These are phyloP conservation scores for Puffinus mauretanicus DNA, from an alignment of 2,113 vertebrate species.

Conservation along the genomic window DNA sequence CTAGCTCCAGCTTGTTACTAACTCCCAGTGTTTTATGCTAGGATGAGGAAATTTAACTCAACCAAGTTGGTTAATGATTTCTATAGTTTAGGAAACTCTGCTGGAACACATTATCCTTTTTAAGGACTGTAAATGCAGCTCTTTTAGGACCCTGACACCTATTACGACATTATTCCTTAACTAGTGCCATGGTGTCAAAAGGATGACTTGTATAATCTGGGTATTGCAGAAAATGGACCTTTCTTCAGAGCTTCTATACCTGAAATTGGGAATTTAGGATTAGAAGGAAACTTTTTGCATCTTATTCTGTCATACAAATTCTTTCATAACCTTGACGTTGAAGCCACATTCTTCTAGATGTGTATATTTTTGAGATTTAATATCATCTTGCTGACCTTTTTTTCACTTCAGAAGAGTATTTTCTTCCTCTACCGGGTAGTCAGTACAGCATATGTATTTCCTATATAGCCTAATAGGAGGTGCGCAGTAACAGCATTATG, in stretches of 20 bases:
- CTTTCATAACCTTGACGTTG: not conserved
- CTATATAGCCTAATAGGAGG: not conserved
- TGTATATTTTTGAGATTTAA: not conserved
- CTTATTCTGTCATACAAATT: not conserved
- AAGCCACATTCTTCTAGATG: not conserved
- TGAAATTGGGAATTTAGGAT: not conserved
- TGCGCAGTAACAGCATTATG: not conserved
- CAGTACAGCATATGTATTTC: not conserved
- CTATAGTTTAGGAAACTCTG: not conserved
- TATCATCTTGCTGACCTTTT: not conserved
- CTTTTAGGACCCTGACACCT: not conserved
- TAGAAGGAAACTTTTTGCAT: not conserved
- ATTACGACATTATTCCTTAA: not conserved
- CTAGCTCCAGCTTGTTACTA: not conserved
- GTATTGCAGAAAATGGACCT: not conserved
- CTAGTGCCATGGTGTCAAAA: not conserved
- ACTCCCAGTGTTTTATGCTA: not conserved
- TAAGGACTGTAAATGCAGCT: not conserved
- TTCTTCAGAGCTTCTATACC: not conserved
- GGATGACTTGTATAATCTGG: not conserved
- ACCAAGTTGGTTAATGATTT: not conserved
- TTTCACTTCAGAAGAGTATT: not conserved
- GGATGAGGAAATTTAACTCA: not conserved
- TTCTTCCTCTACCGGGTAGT: not conserved
- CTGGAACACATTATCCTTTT: not conserved